Base-by-base conservation (phyloP, 1,140 invertebrate genomes). In the Drosophila insularis region DNA sequence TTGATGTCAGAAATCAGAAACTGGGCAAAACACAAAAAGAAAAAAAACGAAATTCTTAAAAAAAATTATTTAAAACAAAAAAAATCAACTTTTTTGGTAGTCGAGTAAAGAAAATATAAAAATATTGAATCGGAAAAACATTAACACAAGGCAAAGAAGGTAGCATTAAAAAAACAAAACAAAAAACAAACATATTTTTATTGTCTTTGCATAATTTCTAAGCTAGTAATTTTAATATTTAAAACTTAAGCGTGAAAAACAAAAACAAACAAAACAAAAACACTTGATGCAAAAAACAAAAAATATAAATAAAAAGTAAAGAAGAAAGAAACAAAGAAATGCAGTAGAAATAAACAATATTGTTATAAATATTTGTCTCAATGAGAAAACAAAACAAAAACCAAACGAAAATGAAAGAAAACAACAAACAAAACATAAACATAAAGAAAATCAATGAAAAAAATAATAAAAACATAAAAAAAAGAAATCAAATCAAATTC, bases 141-240 rank as follows among this genome's bases (percentile, higher is more conserved):
- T 58, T 53, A 55, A 56, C 23, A 61, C 55, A 63, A 46, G 32
- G 27, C 58, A 63, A 62, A 55, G 71, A 62, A 55, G 71, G 70
- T 87, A 87, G 81, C 70, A 78, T 74, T 70, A 74, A 76, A 71
- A 46, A 78, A 72, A 69, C 64, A 65, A 77, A 66, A 72, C 13
- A 63, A 70, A 71, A 23, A 71, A 58, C 23, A 68, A 43, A 76
- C 68, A 89, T 89, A 89, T 89, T 89, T 89, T 89, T 89, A 89
- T 89, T 89, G 84, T 89, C 84, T 89, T 89, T 89, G 80, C 84
- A 89, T 89, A 89, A 80, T 89, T 89, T 73, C 84, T 89, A 89
- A 89, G 84, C 80, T 84, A 89, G 80, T 80, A 89, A 84, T 89
- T 84, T 89, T 89, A 87, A 84, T 84, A 89, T 84, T 53, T 87